Base-by-base conservation (phyloP, 2,888 invertebrate genomes). In the Dynastes grantii region DNA sequence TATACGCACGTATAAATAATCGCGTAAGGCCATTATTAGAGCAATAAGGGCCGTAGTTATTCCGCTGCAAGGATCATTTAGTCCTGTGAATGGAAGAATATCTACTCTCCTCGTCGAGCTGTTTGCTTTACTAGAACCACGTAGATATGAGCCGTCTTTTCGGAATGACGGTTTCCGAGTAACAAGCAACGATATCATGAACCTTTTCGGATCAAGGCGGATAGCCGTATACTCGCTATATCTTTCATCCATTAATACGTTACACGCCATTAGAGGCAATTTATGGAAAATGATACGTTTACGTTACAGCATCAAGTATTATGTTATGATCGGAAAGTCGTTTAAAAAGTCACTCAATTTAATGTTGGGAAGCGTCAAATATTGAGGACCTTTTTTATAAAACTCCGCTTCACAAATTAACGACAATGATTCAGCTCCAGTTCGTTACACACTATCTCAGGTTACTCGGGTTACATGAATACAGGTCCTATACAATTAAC, bases 251-350 rank as follows among this genome's bases (percentile, higher is more conserved):
- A 63, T 63, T 63, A 63, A 63, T 63, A 9, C 32, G 63, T 63
- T 63, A 63, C 63, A 63, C 63, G 8, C 63, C 63, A 63, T 63
- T 63, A 63, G 63, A 63, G 32, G 63, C 63, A 63, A 63, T 63
- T 63, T 63, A 63, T 32, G 63, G 63, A 63, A 63, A 63, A 29
- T 63, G 63, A 63, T 63, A 63, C 32, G 63, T 63, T 63, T 29
- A 13, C 63, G 11, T 27, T 13, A 63, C 13, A 29, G 63, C 32
- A 13, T 32, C 29, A 37, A 63, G 32, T 63, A 63, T 63, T 63
- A 63, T 32, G 29, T 63, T 63, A 63, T 32, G 63, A 29, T 63
- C 29, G 63, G 9, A 63, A 63, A 11, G 63, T 6, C 63, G 63
- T n/a, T 63, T 29, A 63, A 63, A 63, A 63, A 4, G 32, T 63